Conservation (phyloP, 2,113 vertebrate species). For the Orthonyx spaldingii region DNA sequence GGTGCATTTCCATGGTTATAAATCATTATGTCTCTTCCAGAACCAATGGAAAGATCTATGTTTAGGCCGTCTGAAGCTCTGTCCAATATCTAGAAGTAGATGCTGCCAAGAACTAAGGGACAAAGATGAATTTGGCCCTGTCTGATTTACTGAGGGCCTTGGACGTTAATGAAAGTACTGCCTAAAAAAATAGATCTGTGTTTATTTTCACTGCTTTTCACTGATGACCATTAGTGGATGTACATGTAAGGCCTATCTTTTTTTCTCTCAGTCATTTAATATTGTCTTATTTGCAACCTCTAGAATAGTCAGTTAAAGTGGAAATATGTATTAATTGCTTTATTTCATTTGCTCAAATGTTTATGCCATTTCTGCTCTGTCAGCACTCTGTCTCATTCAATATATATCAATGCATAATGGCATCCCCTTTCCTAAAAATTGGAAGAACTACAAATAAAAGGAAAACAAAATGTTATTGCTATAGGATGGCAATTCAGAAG, state of each 20-base stretch:
- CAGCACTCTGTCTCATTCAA: conserved; percentile 23
- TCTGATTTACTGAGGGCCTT: background rate
- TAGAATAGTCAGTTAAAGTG: background rate
- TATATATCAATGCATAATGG: background rate
- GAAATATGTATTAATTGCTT: conserved; percentile 37
- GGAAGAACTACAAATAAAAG: background rate
- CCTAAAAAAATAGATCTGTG: background rate
- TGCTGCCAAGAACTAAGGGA: background rate
- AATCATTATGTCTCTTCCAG: background rate
- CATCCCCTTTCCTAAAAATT: background rate
- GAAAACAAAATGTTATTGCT: background rate
- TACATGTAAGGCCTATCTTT: background rate
- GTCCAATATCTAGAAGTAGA: background rate
- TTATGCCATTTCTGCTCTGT: conserved; percentile 12
- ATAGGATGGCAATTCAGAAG: background rate
- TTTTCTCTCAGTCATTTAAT: background rate
- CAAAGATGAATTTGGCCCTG: background rate
- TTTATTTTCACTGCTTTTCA: background rate
- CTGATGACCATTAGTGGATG: background rate
- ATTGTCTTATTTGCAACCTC: background rate
- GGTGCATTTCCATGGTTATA: background rate
- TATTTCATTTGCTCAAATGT: conserved; percentile 7
- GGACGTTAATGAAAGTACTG: background rate
- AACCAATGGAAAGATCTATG: background rate
- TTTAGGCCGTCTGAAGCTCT: background rate